Base-by-base conservation (phyloP, 1,140 invertebrate genomes). In the Octopus sinensis region DNA sequence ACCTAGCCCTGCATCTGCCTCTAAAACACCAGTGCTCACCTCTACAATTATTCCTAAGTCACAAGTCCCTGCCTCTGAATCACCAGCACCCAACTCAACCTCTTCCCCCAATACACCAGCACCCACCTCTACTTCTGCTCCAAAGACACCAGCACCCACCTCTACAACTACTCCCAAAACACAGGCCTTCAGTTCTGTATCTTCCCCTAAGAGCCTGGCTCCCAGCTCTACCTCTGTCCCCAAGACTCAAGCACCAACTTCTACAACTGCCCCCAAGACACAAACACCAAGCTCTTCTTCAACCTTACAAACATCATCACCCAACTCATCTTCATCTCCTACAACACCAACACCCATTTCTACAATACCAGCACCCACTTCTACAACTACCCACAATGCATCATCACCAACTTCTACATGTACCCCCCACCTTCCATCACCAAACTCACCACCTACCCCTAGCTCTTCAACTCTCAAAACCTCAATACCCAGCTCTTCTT, bases 371-470 rank as follows among this genome's bases (percentile, higher is more conserved):
- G 30, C 30, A 43, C 30, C 30, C 30, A 43, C 30, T 43, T 43
- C 30, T 43, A 43, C 30, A 43, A 43, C 30, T 43, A 43, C 30
- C 30, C 30, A 43, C 30, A 43, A 43, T 3, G 3, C 30, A 43
- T 43, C 30, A 43, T 43, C 30, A 43, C 30, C 30, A 43, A 43
- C 30, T 43, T 43, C 30, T 43, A 43, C 30, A 43, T 43, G 30
- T 43, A 43, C 30, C 30, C 30, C 30, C 30, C 30, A 43, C 30
- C 30, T 43, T 43, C 30, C 30, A 43, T 43, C 30, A 43, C 30
- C 30, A 43, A 43, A 43, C 30, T 43, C 30, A 76, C 76, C 68
- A 43, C 43, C 81, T 80, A 73, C 71, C 73, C n/a, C 81, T 30
- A 13, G 12, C 12, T 53, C 53, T 52, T 53, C n/a, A 43, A 43